These are phyloP conservation scores for Chydorus sphaericus DNA, from an alignment of 2,888 invertebrate genomes.

Conservation along the genomic window DNA sequence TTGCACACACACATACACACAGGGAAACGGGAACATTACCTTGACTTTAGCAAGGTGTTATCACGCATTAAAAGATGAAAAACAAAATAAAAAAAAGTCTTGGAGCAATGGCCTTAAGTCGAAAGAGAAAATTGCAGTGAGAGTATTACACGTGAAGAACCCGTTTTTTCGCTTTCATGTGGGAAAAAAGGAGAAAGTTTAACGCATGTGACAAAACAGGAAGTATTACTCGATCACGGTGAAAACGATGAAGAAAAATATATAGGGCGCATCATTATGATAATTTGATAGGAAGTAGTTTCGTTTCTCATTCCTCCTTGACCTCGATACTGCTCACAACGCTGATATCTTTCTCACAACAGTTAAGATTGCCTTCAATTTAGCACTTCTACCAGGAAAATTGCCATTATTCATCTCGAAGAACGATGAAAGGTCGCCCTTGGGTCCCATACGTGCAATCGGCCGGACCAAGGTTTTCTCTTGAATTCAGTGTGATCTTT, in stretches of 20 bases:
- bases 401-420: too few species aligned
- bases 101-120: slow-evolving; percentile 6
- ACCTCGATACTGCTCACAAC: neutral
- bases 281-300: too few species aligned
- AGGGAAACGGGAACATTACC: slow-evolving; percentile 1
- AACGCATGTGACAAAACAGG: neutral
- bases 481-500: too few species aligned
- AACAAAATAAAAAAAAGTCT: neutral
- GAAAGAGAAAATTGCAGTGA: neutral
- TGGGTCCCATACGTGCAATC: too few species aligned
- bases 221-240: neutral
- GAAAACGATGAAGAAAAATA: neutral
- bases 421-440: too few species aligned
- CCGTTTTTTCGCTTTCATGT: neutral
- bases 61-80: too few species aligned
- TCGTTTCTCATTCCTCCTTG: neutral
- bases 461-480: too few species aligned
- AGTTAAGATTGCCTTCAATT: too few species aligned
- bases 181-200: neutral
- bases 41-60: too few species aligned
- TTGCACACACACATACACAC: neutral
- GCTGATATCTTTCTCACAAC: too few species aligned
- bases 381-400: too few species aligned
- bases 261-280: too few species aligned
- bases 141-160: neutral